Evolutionary conservation across 2,888 invertebrate species (phyloP), one percentile per base, ranked within the genome.

Genomic region (Cephus rjabovi): DNA sequence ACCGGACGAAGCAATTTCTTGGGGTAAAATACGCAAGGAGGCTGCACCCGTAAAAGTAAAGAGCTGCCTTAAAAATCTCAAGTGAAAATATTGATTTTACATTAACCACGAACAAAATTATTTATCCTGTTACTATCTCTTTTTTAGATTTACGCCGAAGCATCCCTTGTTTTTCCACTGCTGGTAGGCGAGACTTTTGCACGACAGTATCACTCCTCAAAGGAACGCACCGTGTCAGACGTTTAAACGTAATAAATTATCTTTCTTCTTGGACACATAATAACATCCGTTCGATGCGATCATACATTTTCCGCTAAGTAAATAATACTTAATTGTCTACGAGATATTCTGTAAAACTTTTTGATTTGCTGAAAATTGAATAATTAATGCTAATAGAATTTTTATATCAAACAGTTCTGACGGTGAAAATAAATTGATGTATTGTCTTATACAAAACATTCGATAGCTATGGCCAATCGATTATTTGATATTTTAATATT

Each of bases 1-100:
- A 79, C 99, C 99, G 0, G 99, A 99, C 93, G 99, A 99, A 92
- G 99, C 99, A 0, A 95, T 99, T 1, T 99, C 99, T 4, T 99
- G 99, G 99, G 99, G 99, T 0, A 99, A 99, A 93, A 98, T 99
- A 79, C 95, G 95, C 87, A 95, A 95, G 82, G 95, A 96, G 81
- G 97, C 98, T 0, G 94, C 93, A 35, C 98, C 99, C 0, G 97
- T 99, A 0, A 99, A 99, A 92, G 94, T 96, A 85, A 80, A 31
- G 31, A 70, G 30, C 11, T 11, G 9, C 30, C 6, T 11, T 30
- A 33, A 1, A 23, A 12, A 9, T 30, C 30, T 12, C 71, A 70
- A 70, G 12, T 70, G 2, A 40, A 11, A 70, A 70, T 30, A 70
- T 31, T 40, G 6, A 40, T 23, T 23, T 40, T 23, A 23, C 15